These are phyloP conservation scores for Syngnathus rostellatus DNA, from an alignment of 2,797 vertebrate genomes.

Conservation along the genomic window DNA sequence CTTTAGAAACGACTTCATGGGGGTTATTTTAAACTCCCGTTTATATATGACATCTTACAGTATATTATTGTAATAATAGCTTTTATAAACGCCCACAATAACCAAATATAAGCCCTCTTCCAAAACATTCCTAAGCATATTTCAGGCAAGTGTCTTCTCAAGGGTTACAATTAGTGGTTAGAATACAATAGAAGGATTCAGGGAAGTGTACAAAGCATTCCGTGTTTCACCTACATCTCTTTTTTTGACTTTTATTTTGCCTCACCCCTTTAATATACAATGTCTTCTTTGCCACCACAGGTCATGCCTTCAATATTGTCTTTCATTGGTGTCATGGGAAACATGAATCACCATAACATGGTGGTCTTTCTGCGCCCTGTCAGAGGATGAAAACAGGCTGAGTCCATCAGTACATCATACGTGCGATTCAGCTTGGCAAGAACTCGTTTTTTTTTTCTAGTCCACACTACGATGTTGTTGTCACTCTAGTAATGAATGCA, in stretches of 20 bases:
- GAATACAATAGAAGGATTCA: slow-evolving; percentile 59
- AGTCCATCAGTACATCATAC: slow-evolving; percentile 37
- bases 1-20: background rate
- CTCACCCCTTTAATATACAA: slow-evolving; percentile 29
- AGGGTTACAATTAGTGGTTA: slow-evolving; percentile 58
- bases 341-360: slow-evolving; percentile 13
- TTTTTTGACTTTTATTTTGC: slow-evolving; percentile 20
- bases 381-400: slow-evolving; percentile 33
- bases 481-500: slow-evolving; percentile 51
- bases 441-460: slow-evolving; percentile 34
- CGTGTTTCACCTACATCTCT: slow-evolving; percentile 38
- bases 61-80: slow-evolving; percentile 1
- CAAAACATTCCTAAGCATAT: slow-evolving; percentile 56
- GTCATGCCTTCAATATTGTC: slow-evolving; percentile 20
- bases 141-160: slow-evolving; percentile 48
- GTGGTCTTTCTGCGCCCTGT: background rate
- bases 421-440: slow-evolving; percentile 38
- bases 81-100: slow-evolving; percentile 23
- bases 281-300: slow-evolving; percentile 36
- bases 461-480: slow-evolving; percentile 34
- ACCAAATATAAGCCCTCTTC: slow-evolving; percentile 19
- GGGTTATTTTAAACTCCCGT: background rate
- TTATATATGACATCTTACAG: background rate
- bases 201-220: slow-evolving; percentile 32
- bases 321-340: slow-evolving; percentile 50